Conservation (phyloP, 2,113 vertebrate species). For the Astatoreochromis straeleni region DNA sequence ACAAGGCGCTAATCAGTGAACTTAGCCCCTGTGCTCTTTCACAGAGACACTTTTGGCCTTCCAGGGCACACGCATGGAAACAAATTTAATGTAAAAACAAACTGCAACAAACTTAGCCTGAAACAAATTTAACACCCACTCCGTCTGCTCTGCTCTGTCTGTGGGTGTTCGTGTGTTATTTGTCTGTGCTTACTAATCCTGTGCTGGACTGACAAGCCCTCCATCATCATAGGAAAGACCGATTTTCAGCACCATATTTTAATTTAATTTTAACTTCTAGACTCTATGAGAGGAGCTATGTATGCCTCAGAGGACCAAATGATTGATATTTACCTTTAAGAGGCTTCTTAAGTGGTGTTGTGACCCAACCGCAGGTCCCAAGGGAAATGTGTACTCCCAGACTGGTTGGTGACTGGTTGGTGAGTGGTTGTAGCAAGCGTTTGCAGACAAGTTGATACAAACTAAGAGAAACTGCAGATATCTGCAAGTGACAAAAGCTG, state of each 20-base stretch:
- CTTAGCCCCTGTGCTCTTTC: not conserved
- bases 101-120: not conserved
- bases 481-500: not conserved
- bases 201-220: not conserved
- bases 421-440: not conserved
- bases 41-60: not conserved
- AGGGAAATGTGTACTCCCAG: not conserved
- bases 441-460: not conserved
- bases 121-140: not conserved
- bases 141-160: not conserved
- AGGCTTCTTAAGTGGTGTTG: not conserved
- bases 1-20: not conserved
- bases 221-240: not conserved
- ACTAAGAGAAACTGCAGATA: not conserved
- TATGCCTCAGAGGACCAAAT: not conserved
- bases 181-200: not conserved
- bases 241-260: not conserved
- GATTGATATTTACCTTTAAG: not conserved
- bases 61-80: not conserved
- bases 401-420: not conserved
- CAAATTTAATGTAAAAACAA: not conserved
- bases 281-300: not conserved
- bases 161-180: not conserved
- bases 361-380: not conserved
- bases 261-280: not conserved